Evolutionary conservation across 2,797 vertebrate genomes (phyloP).

Genomic region (Remorina albescens): DNA sequence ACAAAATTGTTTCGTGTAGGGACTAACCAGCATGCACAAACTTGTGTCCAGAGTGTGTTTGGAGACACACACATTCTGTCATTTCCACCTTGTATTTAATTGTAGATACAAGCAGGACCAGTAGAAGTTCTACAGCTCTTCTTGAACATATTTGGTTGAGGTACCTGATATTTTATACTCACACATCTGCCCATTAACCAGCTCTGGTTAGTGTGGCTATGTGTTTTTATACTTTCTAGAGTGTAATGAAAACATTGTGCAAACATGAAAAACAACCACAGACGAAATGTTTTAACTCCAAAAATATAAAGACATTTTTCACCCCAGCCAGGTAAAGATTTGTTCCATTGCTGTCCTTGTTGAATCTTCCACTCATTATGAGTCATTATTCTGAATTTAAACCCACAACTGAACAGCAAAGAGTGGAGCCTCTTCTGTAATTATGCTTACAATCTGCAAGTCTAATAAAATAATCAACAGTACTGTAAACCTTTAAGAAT

Average conservation of each 20-base stretch:
- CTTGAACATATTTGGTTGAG: conserved; percentile 1
- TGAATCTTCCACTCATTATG: conserved; percentile 14
- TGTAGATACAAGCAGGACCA: background rate
- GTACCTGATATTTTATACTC: conserved; percentile 26
- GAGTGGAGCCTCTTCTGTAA: conserved; percentile 5
- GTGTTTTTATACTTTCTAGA: conserved; percentile 3
- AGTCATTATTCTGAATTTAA: background rate
- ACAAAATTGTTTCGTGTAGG: conserved; percentile 4
- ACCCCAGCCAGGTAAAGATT: background rate
- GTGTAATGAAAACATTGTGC: conserved; percentile 15
- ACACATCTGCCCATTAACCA: conserved; percentile 16
- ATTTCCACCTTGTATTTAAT: conserved; percentile 19
- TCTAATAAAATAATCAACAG: conserved; percentile 27
- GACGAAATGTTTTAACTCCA: conserved; percentile 12
- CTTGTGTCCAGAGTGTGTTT: conserved; percentile 17
- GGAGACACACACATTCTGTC: conserved; percentile 22
- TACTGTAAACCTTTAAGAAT: conserved; percentile 18
- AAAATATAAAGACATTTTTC: conserved; percentile 7
- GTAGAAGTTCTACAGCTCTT: background rate
- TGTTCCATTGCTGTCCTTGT: too few species aligned
- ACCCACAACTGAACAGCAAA: conserved; percentile 17
- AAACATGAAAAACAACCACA: conserved; percentile 12
- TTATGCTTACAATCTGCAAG: background rate
- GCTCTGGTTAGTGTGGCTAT: conserved; percentile 6
- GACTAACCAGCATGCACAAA: conserved; percentile 12